These are phyloP conservation scores for Echiichthys vipera DNA, from an alignment of 2,797 vertebrate genomes.

Conservation along the genomic window DNA sequence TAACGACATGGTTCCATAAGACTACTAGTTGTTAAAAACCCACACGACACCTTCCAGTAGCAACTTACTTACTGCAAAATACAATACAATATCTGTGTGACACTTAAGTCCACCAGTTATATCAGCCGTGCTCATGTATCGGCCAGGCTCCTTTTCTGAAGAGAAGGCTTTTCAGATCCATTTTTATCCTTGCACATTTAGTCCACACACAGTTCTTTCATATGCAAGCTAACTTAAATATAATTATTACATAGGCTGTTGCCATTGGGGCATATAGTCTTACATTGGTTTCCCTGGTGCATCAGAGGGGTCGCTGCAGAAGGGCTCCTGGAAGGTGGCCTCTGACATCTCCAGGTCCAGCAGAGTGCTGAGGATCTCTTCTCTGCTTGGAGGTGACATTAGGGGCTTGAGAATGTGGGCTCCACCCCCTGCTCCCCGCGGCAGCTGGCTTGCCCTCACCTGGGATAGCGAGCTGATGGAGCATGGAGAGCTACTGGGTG, in stretches of 20 bases:
- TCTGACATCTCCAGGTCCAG: slow-evolving; percentile 94
- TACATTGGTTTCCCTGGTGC: slow-evolving; percentile 95
- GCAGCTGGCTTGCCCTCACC: slow-evolving; percentile 87
- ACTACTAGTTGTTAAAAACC: background rate
- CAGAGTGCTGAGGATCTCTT: slow-evolving; percentile 95
- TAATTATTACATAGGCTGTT: background rate
- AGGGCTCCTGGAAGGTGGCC: slow-evolving; percentile 95
- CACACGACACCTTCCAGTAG: background rate
- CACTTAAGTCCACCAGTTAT: background rate
- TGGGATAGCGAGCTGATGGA: slow-evolving; percentile 94
- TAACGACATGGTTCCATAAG: background rate
- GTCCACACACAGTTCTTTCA: background rate
- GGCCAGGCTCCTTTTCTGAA: background rate
- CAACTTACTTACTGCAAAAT: background rate
- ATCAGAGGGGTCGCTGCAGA: slow-evolving; percentile 96
- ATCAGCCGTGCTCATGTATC: background rate
- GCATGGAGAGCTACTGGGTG: slow-evolving; percentile 94
- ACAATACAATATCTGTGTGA: background rate
- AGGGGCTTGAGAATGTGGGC: slow-evolving; percentile 94
- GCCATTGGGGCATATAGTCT: slow-evolving; percentile 29
- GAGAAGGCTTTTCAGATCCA: background rate
- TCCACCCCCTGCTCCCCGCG: slow-evolving; percentile 87
- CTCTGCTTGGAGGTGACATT: slow-evolving; percentile 97
- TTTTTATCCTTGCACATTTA: background rate
- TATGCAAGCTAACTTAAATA: background rate